Conservation (phyloP, 2,888 invertebrate genomes). For the Amaurobius ferox region DNA sequence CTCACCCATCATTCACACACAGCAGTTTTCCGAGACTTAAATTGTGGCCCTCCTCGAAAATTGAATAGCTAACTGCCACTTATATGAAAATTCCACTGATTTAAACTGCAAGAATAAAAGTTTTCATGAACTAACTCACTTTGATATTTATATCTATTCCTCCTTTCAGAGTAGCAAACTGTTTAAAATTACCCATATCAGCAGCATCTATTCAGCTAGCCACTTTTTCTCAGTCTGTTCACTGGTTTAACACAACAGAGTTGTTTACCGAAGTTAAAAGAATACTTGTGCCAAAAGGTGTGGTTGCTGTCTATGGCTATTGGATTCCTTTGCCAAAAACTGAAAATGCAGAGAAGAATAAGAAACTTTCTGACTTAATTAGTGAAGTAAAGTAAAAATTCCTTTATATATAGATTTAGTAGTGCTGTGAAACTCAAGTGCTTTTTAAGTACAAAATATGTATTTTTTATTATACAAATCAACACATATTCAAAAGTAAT, state of each 20-base stretch:
- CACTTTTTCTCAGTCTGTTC: conserved; percentile 61
- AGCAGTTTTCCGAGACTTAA: too few species aligned
- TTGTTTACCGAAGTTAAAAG: conserved; percentile 65
- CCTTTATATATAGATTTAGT: too few species aligned
- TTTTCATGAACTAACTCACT: neutral
- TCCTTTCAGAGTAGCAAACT: conserved; percentile 21
- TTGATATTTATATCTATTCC: neutral
- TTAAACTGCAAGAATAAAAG: neutral
- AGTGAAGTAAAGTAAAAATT: conserved; percentile 20
- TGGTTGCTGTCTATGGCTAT: conserved; percentile 69
- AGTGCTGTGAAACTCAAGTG: too few species aligned
- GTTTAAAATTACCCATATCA: conserved; percentile 34
- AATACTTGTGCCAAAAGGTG: conserved; percentile 58
- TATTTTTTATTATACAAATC: too few species aligned
- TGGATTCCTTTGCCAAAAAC: conserved; percentile 63
- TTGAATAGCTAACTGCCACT: too few species aligned
- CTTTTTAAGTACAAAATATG: too few species aligned
- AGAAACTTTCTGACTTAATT: conserved; percentile 24
- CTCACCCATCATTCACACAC: too few species aligned
- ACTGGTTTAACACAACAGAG: conserved; percentile 69
- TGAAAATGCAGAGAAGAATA: conserved; percentile 21
- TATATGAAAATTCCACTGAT: too few species aligned
- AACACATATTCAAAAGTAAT: too few species aligned
- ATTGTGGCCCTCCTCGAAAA: too few species aligned
- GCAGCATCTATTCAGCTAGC: conserved; percentile 52